phyloP scores from a whole-genome alignment of 2,113 vertebrate genomes.

The Mobula birostris region DNA sequence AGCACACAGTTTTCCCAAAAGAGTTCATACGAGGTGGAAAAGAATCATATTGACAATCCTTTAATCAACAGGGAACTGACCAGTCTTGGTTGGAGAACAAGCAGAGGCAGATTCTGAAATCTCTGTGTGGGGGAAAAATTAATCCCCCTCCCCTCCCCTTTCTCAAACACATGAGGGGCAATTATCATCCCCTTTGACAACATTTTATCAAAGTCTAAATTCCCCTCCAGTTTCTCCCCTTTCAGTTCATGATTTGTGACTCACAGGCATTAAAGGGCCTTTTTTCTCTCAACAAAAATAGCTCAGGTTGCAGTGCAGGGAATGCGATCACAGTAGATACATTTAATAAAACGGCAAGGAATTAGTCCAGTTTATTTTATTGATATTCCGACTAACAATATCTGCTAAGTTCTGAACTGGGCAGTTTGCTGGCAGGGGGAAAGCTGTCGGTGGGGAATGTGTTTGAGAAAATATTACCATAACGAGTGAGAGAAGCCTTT shows the following conservation, averaged over 20 bases:
- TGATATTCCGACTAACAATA: conserved; percentile 23
- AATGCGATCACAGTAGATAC: conserved; percentile 11
- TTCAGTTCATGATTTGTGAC: not conserved
- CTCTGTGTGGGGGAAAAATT: not conserved
- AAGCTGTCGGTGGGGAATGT: conserved; percentile 28
- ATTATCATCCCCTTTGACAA: not conserved
- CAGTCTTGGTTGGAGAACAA: not conserved
- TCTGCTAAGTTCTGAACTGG: conserved; percentile 34
- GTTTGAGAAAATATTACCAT: conserved; percentile 35
- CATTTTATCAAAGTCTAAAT: not conserved
- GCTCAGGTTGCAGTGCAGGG: not conserved
- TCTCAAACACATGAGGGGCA: not conserved
- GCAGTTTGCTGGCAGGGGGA: not conserved
- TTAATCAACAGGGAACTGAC: not conserved
- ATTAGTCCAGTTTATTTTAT: conserved; percentile 13
- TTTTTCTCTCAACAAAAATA: conserved; percentile 15
- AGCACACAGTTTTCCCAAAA: not conserved
- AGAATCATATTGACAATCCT: not conserved
- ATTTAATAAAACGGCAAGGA: conserved; percentile 27
- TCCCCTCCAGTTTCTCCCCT: not conserved
- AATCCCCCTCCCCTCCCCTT: not conserved
- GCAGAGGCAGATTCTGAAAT: not conserved
- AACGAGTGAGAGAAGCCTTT: conserved; percentile 28
- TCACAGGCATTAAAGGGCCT: not conserved
- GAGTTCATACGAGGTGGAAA: not conserved